A percentile compares a stretch with the other conserved stretches of the same genome.
These are phyloP conservation scores for Eidolon helvum DNA, from an alignment of 2,113 vertebrate genomes.

Conservation along the genomic window DNA sequence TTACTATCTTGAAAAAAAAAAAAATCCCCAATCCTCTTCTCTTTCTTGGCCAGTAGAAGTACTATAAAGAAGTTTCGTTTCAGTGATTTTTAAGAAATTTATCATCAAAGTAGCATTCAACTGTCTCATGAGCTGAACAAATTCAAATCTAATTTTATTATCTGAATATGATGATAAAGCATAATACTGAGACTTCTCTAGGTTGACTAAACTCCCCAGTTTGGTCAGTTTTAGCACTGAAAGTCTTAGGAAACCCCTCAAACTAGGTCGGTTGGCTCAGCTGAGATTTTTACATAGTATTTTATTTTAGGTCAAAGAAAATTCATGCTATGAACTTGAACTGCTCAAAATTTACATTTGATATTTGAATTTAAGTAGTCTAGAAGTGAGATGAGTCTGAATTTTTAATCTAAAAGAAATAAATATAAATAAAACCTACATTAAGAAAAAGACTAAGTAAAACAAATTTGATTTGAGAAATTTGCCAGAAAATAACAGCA, in stretches of 20 bases:
- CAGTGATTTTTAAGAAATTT: slow-evolving; percentile 11
- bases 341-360: slow-evolving; percentile 33
- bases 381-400: slow-evolving; percentile 21
- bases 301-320: slow-evolving; percentile 42
- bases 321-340: neutral
- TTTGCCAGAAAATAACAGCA: slow-evolving; percentile 10
- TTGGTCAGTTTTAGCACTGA: slow-evolving; percentile 19
- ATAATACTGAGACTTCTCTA: slow-evolving; percentile 20
- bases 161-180: neutral
- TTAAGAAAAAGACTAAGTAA: neutral
- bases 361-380: neutral
- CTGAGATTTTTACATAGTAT: neutral
- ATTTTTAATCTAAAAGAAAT: slow-evolving; percentile 48
- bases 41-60: neutral
- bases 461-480: slow-evolving; percentile 3
- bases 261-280: neutral
- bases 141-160: neutral
- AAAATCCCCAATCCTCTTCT: neutral
- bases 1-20: neutral
- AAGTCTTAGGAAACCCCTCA: neutral
- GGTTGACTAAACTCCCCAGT: neutral
- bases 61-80: slow-evolving; percentile 33
- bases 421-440: slow-evolving; percentile 2
- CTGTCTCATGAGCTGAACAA: slow-evolving; percentile 18
- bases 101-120: slow-evolving; percentile 32